Percentiles rank a stretch among this genome's conserved stretches.
These are phyloP conservation scores for Clostera curtula DNA, from an alignment of 2,888 invertebrate species.

Conservation along the genomic window DNA sequence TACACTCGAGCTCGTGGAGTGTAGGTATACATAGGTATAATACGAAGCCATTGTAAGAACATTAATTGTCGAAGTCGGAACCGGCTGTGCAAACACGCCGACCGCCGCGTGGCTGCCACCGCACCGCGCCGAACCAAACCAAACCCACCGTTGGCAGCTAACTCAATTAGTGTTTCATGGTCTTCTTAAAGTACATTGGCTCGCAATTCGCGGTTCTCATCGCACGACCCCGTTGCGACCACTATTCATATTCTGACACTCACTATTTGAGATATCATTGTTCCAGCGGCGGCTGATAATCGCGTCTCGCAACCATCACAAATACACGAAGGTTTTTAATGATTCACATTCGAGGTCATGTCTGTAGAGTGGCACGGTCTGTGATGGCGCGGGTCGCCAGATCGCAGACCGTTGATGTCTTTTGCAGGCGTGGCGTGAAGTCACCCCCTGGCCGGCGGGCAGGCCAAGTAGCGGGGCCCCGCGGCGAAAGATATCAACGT, in stretches of 20 bases:
- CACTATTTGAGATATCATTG: slow-evolving; percentile 12
- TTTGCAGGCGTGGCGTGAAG: slow-evolving; percentile 16
- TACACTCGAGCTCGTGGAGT: too few species aligned
- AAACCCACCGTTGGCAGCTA: too few species aligned
- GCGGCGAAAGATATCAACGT: slow-evolving; percentile 7
- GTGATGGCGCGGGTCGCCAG: background rate
- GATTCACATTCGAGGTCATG: too few species aligned
- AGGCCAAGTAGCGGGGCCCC: background rate
- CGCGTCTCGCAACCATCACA: too few species aligned
- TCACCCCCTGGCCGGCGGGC: background rate
- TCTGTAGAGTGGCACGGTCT: too few species aligned
- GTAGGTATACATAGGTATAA: too few species aligned
- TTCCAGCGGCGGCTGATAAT: too few species aligned
- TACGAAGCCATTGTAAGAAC: too few species aligned
- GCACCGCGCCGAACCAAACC: too few species aligned
- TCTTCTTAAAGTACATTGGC: slow-evolving; percentile 22
- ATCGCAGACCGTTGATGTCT: slow-evolving; percentile 28
- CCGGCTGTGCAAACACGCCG: slow-evolving; percentile 19
- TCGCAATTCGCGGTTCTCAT: slow-evolving; percentile 12
- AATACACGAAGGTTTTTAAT: too few species aligned
- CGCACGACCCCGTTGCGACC: slow-evolving; percentile 11
- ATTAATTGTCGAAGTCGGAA: too few species aligned
- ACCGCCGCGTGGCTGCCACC: too few species aligned
- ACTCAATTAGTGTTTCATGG: slow-evolving; percentile 7
- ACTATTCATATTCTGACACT: slow-evolving; percentile 5